Evolutionary conservation across 2,113 vertebrate species (phyloP).

Genomic region (Petroica traversi): DNA sequence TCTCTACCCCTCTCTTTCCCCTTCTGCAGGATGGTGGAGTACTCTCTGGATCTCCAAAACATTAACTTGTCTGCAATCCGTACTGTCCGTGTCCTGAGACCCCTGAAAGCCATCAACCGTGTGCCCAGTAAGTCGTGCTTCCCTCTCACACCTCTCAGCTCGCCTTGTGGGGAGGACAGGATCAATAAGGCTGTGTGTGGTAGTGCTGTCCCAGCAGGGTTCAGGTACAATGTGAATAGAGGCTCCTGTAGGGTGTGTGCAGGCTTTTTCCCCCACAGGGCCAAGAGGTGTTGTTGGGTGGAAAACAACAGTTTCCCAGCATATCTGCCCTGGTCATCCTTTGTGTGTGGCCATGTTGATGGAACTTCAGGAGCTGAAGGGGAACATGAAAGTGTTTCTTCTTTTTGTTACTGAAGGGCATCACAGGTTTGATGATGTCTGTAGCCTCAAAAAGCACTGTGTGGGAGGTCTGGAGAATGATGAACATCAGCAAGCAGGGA

Average conservation of each 20-base stretch:
- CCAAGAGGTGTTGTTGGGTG: not conserved
- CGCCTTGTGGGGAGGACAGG: not conserved
- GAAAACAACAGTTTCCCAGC: not conserved
- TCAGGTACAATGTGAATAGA: not conserved
- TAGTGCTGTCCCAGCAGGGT: not conserved
- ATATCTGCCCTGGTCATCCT: not conserved
- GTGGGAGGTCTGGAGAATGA: not conserved
- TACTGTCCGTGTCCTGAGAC: slow-evolving; percentile 93
- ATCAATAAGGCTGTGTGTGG: not conserved
- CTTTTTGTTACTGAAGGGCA: not conserved
- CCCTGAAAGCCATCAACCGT: slow-evolving; percentile 98
- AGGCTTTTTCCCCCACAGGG: not conserved
- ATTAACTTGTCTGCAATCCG: slow-evolving; percentile 98
- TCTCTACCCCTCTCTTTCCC: not conserved
- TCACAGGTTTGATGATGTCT: not conserved
- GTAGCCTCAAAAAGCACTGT: not conserved
- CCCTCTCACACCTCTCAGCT: not conserved
- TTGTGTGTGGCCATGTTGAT: not conserved
- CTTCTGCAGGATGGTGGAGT: slow-evolving; percentile 91
- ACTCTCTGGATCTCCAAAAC: slow-evolving; percentile 96
- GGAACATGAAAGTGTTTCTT: not conserved
- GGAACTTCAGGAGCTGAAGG: not conserved
- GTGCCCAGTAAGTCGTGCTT: slow-evolving; percentile 89
- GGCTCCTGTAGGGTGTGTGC: not conserved
- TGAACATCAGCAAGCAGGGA: not conserved